Percentiles rank a stretch among this genome's conserved stretches.
phyloP scores from a whole-genome alignment of 2,113 vertebrate species.

The Macrotus californicus region DNA sequence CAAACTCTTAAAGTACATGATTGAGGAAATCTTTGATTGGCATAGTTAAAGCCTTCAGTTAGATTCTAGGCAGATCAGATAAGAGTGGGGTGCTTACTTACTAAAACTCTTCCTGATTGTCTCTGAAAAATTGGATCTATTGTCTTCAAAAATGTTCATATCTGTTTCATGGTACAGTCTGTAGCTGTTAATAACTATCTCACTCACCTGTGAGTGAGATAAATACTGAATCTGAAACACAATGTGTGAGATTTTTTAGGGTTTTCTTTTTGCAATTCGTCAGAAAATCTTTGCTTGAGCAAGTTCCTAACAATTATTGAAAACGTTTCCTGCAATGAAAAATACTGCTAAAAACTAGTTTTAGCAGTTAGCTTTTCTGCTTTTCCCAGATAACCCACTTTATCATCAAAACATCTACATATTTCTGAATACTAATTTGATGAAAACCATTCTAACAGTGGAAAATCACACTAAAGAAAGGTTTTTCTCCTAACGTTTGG shows the following conservation, averaged over 20 bases:
- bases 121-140: background rate
- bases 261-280: background rate
- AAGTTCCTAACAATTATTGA: background rate
- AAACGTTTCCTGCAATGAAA: background rate
- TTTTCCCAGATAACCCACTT: background rate
- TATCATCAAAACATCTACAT: background rate
- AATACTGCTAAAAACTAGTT: background rate
- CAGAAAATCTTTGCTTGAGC: background rate
- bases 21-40: background rate
- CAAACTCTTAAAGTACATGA: background rate
- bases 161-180: background rate
- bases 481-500: conserved; percentile 45
- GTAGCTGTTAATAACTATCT: background rate
- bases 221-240: background rate
- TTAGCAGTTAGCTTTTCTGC: background rate
- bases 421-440: conserved; percentile 4
- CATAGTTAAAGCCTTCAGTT: background rate
- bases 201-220: background rate
- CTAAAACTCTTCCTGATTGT: background rate
- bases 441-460: background rate
- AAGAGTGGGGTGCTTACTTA: background rate
- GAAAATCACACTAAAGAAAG: background rate
- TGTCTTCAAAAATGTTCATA: background rate
- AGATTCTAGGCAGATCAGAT: background rate
- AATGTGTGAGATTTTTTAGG: background rate